Conservation (phyloP, 92 coral and sea anemone genomes). For the Muricea muricata region DNA sequence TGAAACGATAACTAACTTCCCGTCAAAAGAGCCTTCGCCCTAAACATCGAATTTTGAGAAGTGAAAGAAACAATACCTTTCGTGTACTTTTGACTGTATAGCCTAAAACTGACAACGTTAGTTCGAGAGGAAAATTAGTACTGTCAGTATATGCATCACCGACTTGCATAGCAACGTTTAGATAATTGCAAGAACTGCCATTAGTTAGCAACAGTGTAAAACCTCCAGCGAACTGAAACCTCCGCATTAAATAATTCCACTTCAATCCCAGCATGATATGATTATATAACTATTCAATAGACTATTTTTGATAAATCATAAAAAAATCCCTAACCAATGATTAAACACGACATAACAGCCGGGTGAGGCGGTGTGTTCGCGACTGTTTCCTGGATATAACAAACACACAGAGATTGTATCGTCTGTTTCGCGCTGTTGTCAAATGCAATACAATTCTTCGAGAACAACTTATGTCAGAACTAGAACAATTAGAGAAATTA, state of each 20-base stretch:
- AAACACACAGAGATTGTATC: not conserved
- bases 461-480: not conserved
- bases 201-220: not conserved
- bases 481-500: not conserved
- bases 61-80: no score
- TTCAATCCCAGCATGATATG: not conserved
- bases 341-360: not conserved
- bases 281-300: not conserved
- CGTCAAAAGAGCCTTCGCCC: no score
- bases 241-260: not conserved
- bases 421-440: not conserved
- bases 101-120: no score
- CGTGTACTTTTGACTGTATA: no score
- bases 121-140: no score
- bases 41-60: no score
- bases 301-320: not conserved
- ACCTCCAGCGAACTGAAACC: not conserved
- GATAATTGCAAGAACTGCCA: no score
- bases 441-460: not conserved
- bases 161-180: no score
- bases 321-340: not conserved
- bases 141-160: no score
- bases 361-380: not conserved
- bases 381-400: conserved; percentile 17
- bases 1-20: no score